Evolutionary conservation across 2,888 invertebrate genomes (phyloP), one percentile per base, ranked within the genome.

Genomic region (Apamea sordens): DNA sequence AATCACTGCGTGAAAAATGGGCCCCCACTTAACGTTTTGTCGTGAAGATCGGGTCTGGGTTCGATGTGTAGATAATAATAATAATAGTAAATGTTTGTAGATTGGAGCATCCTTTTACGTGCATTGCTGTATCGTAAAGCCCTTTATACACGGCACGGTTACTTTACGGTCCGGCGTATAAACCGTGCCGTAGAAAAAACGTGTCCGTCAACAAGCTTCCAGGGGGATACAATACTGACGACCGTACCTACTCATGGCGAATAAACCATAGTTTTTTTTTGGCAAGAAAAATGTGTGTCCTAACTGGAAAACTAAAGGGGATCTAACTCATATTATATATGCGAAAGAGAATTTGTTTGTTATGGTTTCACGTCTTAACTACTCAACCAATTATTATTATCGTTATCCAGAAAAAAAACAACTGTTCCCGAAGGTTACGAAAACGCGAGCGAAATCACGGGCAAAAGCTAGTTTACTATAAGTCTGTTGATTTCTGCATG

Each of bases 1-100:
- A 88, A 89, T 89, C 84, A 89, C 85, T 63, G 41, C 47, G 28
- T 53, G 28, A 56, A 61, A 56, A 79, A 86, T 77, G 80, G 59
- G 73, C 32, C 69, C 63, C 73, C 87, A 86, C 87, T 85, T 86
- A 85, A 68, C 79, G 76, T 86, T 71, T 71, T 83, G 61, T 86
- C 70, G 67, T 18, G 68, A 41, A 76, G 76, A 84, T 80, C 61
- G 53, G 68, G 71, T 73, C 18, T 63, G 71, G 47, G 64, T 77
- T 28, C 61, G 64, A 56, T 75, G 24, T 67, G 41, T 50, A n/a
- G 36, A 61, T 68, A 65, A 74, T 74, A 61, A 70, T 71, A 73
- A 70, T 72, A 61, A 61, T 28, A 76, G 50, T 56, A 41, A 41
- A 59, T 47, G 65, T 72, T 74, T 70, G n/a, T 24, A 64, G 28